Evolutionary conservation across 2,888 invertebrate genomes (phyloP), one percentile per base, ranked within the genome.

Genomic region (Cryptophagus acutangulus): DNA sequence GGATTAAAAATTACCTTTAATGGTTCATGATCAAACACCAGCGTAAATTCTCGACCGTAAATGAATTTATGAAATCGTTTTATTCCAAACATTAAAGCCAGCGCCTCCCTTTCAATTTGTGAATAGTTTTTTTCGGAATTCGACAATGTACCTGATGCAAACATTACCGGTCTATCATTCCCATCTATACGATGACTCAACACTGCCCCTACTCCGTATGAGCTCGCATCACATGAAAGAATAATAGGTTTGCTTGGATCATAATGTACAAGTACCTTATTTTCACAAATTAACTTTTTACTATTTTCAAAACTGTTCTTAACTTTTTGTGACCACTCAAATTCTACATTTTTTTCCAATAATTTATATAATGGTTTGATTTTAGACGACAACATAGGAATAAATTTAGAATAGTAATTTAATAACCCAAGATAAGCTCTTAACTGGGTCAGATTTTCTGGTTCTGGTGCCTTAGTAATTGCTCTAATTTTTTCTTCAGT

Each of bases 21-120:
- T 6, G 45, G 44, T 34, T 46, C 41, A 28, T 51, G 46, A 38
- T 45, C 45, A 9, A 46, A 41, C 24, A 41, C 9, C 25, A 46
- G 33, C 5, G 17, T 50, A 50, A 66, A 66, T 17, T 51, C 38
- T 3, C 51, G 51, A 3, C 62, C 63, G 25, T 51, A 41, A 35
- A 66, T 48, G 57, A 63, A 67, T 38, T 65, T 61, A 45, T 62
- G 55, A 46, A 63, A 65, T 28, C 56, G 59, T 17, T 49, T 52
- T 3, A 61, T 51, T 1, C 53, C 58, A 55, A 57, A 65, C 43
- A 54, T 59, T 41, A 65, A 63, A 3, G 62, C 58, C 29, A 65
- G 48, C 1, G 60, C 59, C 45, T 65, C 63, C 20, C 51, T 48
- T 38, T 65, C 57, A 9, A 65, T 53, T 2, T 57, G 55, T 2